These are phyloP conservation scores for Macquaria australasica DNA, from an alignment of 2,113 vertebrate species.

Conservation along the genomic window DNA sequence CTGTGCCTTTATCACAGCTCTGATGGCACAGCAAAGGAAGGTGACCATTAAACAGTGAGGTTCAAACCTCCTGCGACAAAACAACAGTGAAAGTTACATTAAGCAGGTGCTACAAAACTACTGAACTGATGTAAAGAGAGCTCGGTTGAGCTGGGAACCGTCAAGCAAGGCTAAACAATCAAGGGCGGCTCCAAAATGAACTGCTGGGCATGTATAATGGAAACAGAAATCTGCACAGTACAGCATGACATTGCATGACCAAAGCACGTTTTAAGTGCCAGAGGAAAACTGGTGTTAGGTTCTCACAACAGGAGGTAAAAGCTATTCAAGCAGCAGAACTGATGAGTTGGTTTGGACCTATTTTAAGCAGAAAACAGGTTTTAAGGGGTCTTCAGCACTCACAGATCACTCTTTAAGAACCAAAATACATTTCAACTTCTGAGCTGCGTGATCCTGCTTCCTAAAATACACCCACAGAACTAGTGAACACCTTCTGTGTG, in stretches of 20 bases:
- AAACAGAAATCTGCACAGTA: slow-evolving; percentile 3
- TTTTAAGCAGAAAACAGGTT: slow-evolving; percentile 27
- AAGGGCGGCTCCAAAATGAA: not conserved
- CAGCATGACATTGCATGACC: not conserved
- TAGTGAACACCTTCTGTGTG: slow-evolving; percentile 37
- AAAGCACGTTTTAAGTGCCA: not conserved
- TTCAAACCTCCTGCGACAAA: slow-evolving; percentile 15
- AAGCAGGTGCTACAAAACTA: not conserved
- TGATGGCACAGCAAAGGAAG: not conserved
- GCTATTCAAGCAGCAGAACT: slow-evolving; percentile 11
- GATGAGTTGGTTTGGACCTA: slow-evolving; percentile 13
- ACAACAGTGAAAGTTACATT: not conserved
- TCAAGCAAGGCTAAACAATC: not conserved
- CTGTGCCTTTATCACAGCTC: not conserved
- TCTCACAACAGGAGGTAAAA: slow-evolving; percentile 25
- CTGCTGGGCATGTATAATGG: not conserved
- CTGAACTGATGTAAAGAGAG: not conserved
- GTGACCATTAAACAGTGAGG: slow-evolving; percentile 6
- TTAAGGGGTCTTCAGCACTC: slow-evolving; percentile 18
- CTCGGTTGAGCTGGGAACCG: not conserved
- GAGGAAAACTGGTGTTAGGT: not conserved
- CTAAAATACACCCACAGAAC: slow-evolving; percentile 48
- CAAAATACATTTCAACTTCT: slow-evolving; percentile 17
- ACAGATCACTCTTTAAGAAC: slow-evolving; percentile 1
- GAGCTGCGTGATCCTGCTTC: slow-evolving; percentile 6